These are phyloP conservation scores for Bellardia bayeri DNA, from an alignment of 2,888 invertebrate genomes.

Conservation along the genomic window DNA sequence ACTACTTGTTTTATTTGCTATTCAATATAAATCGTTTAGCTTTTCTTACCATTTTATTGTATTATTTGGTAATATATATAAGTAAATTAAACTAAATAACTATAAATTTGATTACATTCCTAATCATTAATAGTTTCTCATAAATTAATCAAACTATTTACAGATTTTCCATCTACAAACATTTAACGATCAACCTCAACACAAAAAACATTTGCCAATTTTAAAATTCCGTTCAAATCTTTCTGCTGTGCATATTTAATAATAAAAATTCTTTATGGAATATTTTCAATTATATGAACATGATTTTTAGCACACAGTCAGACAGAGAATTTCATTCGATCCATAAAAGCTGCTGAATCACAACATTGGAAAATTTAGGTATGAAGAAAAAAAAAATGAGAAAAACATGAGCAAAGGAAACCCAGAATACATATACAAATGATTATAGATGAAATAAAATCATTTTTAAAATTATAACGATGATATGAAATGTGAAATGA, in stretches of 20 bases:
- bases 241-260: slow-evolving; percentile 22
- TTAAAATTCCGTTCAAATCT: slow-evolving; percentile 60
- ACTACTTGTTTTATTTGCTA: background rate
- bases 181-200: background rate
- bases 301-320: slow-evolving; percentile 36
- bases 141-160: slow-evolving; percentile 19
- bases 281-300: slow-evolving; percentile 64
- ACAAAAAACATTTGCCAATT: slow-evolving; percentile 39
- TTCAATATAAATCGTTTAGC: background rate
- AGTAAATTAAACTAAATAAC: background rate
- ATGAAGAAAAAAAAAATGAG: background rate
- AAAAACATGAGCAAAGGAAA: background rate
- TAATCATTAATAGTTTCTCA: background rate
- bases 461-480: slow-evolving; percentile 54
- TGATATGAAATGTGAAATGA: slow-evolving; percentile 60
- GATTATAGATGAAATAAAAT: slow-evolving; percentile 62
- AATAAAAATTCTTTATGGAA: slow-evolving; percentile 60
- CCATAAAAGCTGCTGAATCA: slow-evolving; percentile 3
- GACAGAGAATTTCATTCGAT: background rate
- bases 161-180: slow-evolving; percentile 25
- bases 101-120: background rate
- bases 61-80: background rate
- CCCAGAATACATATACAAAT: slow-evolving; percentile 9
- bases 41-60: background rate
- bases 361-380: background rate